Conservation (phyloP, 2,797 vertebrate species). For the Lutjanus campechanus region DNA sequence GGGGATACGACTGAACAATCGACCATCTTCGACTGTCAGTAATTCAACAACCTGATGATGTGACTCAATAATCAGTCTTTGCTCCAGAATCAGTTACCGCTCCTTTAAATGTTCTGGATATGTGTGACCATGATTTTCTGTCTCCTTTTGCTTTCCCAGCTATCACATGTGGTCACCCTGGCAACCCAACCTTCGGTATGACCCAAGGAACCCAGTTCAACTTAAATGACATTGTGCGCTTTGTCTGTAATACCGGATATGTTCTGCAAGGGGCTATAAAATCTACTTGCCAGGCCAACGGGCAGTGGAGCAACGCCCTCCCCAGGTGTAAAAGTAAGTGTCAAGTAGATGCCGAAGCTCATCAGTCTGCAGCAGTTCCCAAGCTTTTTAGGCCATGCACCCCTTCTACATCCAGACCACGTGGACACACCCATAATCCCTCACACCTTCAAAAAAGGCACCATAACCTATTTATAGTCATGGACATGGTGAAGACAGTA, state of each 20-base stretch:
- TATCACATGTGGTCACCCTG: constrained; percentile 97
- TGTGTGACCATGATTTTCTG: neutral
- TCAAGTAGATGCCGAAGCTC: neutral
- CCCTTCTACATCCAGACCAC: too few species aligned
- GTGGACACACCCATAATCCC: too few species aligned
- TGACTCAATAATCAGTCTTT: too few species aligned
- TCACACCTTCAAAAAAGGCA: too few species aligned
- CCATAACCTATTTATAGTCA: too few species aligned
- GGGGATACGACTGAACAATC: too few species aligned
- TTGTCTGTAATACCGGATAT: constrained; percentile 93
- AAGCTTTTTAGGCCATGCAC: too few species aligned
- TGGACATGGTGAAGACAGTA: too few species aligned
- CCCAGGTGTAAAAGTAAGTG: constrained; percentile 94
- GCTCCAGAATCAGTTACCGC: too few species aligned
- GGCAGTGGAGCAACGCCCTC: constrained; percentile 94
- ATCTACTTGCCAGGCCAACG: constrained; percentile 93
- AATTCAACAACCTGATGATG: too few species aligned
- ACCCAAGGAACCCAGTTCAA: constrained; percentile 97
- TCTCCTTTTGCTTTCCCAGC: constrained; percentile 80
- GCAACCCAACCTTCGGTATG: constrained; percentile 92
- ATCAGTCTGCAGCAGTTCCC: neutral
- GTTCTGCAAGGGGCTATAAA: constrained; percentile 89
- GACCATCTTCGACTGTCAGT: too few species aligned
- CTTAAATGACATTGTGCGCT: constrained; percentile 93
- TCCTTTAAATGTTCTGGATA: neutral